Evolutionary conservation across 2,797 vertebrate genomes (phyloP), one percentile per base, ranked within the genome.

Genomic region (Brachyrhaphis roseni): DNA sequence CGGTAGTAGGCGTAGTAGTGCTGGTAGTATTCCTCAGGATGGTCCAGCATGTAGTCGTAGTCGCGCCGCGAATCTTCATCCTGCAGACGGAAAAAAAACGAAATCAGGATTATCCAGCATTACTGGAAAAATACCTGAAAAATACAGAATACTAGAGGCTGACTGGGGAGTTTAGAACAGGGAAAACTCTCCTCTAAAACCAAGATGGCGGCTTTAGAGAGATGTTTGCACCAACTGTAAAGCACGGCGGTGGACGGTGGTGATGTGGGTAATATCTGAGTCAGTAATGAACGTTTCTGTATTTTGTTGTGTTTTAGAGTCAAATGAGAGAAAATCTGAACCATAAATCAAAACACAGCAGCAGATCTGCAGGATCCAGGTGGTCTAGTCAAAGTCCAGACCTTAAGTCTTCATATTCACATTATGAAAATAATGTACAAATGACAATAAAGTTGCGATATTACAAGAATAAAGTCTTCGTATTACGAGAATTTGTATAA

Each of bases 21-120:
- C 74, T 98, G 97, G 87, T 98, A 99, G 89, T 98, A 98, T 78
- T 99, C 97, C 83, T 99, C 98, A 0, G 98, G 98, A 73, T 99
- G 97, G 88, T 99, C 98, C 94, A 99, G 92, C 98, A 99, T 98
- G 85, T 99, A 98, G 90, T 99, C 97, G 43, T 99, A 99, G 87
- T 99, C 98, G 84, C 96, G 97, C 4, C 98, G 96, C 0, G 95
- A 96, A 57, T 99, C 98, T 89, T 99, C 98, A 94, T 99, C 98
- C 98, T 99, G 59, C 12, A 72, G 1, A 82, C 26, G 23, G 26
- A 64, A 0, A 34, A 34, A 31, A 34, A 31, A 1, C 46, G 1
- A 0, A 23, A 51, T 23, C 49, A 51, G 49, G 49, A 51, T 23
- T 3, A 51, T 20, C 18, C 49, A 51, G 18, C 6, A 20, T 20